Evolutionary conservation across 2,888 invertebrate genomes (phyloP).

Genomic region (Eustalomyia histrio): DNA sequence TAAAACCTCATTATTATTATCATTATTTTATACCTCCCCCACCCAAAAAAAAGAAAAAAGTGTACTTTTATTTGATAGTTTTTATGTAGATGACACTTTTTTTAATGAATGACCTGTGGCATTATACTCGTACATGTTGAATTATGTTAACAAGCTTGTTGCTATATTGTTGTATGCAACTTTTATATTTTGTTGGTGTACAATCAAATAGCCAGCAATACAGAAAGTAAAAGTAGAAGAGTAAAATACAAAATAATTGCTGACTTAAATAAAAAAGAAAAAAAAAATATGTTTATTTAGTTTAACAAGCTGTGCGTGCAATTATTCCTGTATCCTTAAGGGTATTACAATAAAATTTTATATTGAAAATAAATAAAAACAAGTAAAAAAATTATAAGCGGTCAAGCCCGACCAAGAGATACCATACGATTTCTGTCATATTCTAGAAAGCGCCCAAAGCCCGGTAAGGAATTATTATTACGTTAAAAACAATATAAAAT

Average conservation of each 20-base stretch:
- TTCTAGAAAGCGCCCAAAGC: too few relatives aligned
- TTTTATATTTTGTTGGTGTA: neutral
- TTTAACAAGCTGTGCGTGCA: constrained; percentile 25
- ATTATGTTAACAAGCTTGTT: constrained; percentile 61
- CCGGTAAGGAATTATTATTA: too few relatives aligned
- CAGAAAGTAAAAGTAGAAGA: neutral
- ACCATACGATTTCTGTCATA: too few relatives aligned
- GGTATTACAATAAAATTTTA: neutral
- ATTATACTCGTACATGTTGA: constrained; percentile 48
- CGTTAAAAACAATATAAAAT: too few relatives aligned
- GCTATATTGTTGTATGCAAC: constrained; percentile 34
- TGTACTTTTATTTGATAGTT: constrained; percentile 39
- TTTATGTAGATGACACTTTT: constrained; percentile 59
- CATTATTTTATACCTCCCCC: neutral
- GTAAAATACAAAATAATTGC: too few relatives aligned
- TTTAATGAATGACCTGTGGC: constrained; percentile 62
- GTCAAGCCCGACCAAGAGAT: too few relatives aligned
- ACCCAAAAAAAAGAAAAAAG: neutral
- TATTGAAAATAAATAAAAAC: too few relatives aligned
- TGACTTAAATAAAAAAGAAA: neutral
- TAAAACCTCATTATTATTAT: constrained; percentile 5
- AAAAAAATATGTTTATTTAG: neutral
- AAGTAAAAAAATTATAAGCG: too few relatives aligned
- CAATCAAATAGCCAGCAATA: neutral
- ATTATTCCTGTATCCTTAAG: constrained; percentile 32